These are phyloP conservation scores for Odontothrips loti DNA, from an alignment of 2,888 invertebrate genomes.

Conservation along the genomic window DNA sequence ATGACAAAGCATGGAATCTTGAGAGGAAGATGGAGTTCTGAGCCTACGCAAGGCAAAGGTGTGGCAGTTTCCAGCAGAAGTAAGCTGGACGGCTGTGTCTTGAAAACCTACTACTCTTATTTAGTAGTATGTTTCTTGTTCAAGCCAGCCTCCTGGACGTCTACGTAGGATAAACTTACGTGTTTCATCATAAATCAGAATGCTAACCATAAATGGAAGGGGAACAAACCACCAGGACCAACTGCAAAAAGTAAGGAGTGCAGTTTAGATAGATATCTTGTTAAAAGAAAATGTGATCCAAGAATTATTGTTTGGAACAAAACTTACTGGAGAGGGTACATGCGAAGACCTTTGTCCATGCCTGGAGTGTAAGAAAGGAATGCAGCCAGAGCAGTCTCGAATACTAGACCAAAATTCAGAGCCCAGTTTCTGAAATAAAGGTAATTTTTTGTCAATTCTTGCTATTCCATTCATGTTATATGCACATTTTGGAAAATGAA, in stretches of 20 bases:
- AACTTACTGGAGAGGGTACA: slow-evolving; percentile 57
- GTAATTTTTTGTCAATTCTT: not conserved
- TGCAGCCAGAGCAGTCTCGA: slow-evolving; percentile 61
- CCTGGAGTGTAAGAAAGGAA: slow-evolving; percentile 65
- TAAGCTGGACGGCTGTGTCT: not conserved
- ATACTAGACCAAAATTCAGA: slow-evolving; percentile 57
- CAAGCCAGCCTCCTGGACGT: slow-evolving; percentile 65
- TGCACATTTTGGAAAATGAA: not conserved
- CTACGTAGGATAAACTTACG: slow-evolving; percentile 65
- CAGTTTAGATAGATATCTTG: not conserved
- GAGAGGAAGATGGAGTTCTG: not conserved
- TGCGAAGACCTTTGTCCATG: slow-evolving; percentile 63
- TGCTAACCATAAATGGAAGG: slow-evolving; percentile 67
- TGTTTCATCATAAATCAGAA: slow-evolving; percentile 69
- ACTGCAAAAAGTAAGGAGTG: slow-evolving; percentile 43
- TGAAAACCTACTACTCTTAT: not conserved
- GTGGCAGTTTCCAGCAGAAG: not conserved
- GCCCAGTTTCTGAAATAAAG: slow-evolving; percentile 52
- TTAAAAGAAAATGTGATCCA: not conserved
- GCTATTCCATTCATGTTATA: not conserved
- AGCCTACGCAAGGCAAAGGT: not conserved
- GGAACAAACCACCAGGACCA: slow-evolving; percentile 68
- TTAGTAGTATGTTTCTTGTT: slow-evolving; percentile 70
- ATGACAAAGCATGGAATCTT: not conserved
- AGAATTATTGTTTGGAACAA: not conserved